Evolutionary conservation across 2,797 vertebrate species (phyloP).

Genomic region (Petrocephalus sullivani): DNA sequence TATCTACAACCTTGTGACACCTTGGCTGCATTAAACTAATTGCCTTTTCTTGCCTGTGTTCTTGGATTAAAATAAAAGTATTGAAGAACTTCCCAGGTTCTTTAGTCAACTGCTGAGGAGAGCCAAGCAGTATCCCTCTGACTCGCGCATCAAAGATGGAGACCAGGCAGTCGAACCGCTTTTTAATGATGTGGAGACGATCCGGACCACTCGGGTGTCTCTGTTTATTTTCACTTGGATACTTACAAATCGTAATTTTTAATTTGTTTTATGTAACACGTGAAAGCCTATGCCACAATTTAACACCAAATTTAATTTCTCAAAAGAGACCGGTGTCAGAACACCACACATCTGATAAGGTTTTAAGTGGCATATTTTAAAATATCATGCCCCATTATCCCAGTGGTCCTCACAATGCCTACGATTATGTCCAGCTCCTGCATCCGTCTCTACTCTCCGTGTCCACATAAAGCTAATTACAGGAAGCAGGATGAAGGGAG

Average conservation of each 20-base stretch:
- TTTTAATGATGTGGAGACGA: background rate
- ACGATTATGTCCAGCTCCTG: constrained; percentile 37
- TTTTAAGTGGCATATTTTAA: background rate
- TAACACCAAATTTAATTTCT: background rate
- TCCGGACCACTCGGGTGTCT: background rate
- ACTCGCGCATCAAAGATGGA: constrained; percentile 31
- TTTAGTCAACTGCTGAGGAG: constrained; percentile 39
- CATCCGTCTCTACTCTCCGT: constrained; percentile 49
- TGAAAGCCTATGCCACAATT: background rate
- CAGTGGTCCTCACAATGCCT: constrained; percentile 25
- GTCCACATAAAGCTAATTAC: constrained; percentile 49
- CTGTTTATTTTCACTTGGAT: background rate
- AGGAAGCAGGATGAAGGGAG: background rate
- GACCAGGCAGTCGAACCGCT: constrained; percentile 32
- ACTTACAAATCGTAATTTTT: background rate
- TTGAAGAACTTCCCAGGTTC: constrained; percentile 36
- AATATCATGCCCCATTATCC: background rate
- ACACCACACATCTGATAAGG: background rate
- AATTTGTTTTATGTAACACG: background rate
- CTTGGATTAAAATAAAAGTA: constrained; percentile 25
- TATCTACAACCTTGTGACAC: constrained; percentile 95
- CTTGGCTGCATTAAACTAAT: constrained; percentile 92
- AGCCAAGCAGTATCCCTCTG: constrained; percentile 37
- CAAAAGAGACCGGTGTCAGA: background rate
- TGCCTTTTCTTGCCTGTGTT: constrained; percentile 64